phyloP scores from a whole-genome alignment of 1,140 invertebrate species.

The Eciton burchellii region DNA sequence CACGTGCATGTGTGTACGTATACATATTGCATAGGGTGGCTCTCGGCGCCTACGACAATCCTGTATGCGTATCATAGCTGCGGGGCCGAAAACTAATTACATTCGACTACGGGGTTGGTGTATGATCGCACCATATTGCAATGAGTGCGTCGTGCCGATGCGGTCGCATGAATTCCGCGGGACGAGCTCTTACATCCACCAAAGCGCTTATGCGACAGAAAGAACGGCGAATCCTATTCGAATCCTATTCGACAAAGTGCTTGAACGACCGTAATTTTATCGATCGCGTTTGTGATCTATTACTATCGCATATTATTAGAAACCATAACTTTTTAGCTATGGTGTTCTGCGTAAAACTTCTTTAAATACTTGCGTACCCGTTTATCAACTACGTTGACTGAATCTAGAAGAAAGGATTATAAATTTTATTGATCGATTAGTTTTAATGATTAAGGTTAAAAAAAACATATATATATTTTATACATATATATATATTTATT shows the following conservation, averaged over 20 bases:
- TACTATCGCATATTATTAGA: not conserved
- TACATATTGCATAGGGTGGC: slow-evolving; percentile 29
- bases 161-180: slow-evolving; percentile 73
- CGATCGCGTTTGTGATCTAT: not conserved
- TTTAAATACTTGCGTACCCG: not conserved
- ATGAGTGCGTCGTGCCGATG: slow-evolving; percentile 71
- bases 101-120: slow-evolving; percentile 77
- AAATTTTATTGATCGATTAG: not conserved
- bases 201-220: not conserved
- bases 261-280: not conserved
- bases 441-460: not conserved
- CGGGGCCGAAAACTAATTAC: slow-evolving; percentile 83
- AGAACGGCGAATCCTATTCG: no score
- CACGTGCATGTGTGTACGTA: slow-evolving; percentile 55
- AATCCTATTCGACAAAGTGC: not conserved
- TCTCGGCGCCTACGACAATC: slow-evolving; percentile 67
- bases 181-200: slow-evolving; percentile 27
- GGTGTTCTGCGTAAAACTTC: not conserved
- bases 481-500: not conserved
- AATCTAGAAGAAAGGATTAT: no score
- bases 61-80: slow-evolving; percentile 78
- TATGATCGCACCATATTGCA: slow-evolving; percentile 79
- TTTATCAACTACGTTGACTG: not conserved
- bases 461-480: not conserved
- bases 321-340: not conserved